Base-by-base conservation (phyloP, 2,797 vertebrate species). In the Mergus octosetaceus region DNA sequence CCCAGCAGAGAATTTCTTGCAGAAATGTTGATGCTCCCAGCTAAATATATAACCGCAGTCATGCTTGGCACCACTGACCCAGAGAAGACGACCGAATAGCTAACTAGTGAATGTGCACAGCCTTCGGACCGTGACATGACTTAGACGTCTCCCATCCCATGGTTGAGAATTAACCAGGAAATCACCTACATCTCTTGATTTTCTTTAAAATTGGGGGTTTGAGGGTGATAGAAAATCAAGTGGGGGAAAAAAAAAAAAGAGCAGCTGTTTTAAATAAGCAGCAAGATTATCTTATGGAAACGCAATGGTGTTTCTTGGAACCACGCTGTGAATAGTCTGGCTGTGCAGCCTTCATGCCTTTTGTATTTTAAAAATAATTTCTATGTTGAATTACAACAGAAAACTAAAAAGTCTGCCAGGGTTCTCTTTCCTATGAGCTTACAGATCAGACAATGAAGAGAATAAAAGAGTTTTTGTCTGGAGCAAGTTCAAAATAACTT, bases 81-180 rank as follows among this genome's bases (percentile, higher is more conserved):
- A 74, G 77, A 62, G 91, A 74, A 94, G 91, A 85, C 0, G 93
- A 91, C 69, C 32, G 41, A 94, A 96, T 97, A 94, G 87, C 87
- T 97, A 94, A 94, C 90, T 25, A 91, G 88, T 77, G 84, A 95
- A 93, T 66, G 85, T 51, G 85, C 68, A 87, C 28, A 85, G 89
- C 73, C 85, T 82, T 91, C 84, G 90, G 85, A 85, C 76, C 45
- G 1, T 87, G 86, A 90, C 84, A 38, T 27, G 83, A 96, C 94
- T 93, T 94, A 62, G 85, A 61, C 9, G 41, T 92, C 61, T 89
- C 61, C 60, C 79, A 82, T 16, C 71, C 13, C 4, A 85, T 13
- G 53, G 91, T 85, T 93, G 89, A 93, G 87, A 90, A 94, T 95
- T 92, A 95, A 95, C 85, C 72, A 91, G 91, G 93, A 96, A 95